A percentile compares a stretch with the other conserved stretches of the same genome.
These are phyloP conservation scores for Odocoileus hemionus DNA, from an alignment of 2,113 vertebrate genomes.

Conservation along the genomic window DNA sequence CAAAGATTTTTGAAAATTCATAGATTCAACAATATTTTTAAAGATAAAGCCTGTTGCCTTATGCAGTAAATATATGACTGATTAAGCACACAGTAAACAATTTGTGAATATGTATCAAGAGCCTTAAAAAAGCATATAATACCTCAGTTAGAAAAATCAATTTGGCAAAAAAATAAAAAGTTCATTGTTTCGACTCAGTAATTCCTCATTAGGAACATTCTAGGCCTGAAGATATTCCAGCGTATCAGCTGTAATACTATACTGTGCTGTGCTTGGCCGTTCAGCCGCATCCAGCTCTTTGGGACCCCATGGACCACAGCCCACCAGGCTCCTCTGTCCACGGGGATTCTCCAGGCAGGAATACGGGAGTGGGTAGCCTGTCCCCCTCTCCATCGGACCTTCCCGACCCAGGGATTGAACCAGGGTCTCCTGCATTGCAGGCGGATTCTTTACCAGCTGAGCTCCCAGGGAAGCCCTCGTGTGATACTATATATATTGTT, in stretches of 20 bases:
- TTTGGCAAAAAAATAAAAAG: neutral
- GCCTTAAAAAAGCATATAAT: neutral
- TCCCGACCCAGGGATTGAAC: neutral
- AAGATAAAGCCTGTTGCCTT: neutral
- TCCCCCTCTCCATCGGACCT: neutral
- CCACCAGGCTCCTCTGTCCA: neutral
- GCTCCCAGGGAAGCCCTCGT: neutral
- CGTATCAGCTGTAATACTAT: neutral
- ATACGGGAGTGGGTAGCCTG: neutral
- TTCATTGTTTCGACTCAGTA: neutral
- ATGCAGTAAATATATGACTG: neutral
- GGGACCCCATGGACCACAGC: fast-evolving
- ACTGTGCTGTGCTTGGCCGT: fast-evolving
- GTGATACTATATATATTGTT: neutral
- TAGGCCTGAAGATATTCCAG: neutral
- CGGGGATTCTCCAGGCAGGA: neutral
- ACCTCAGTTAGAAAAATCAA: neutral
- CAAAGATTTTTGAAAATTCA: neutral
- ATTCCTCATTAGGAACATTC: neutral
- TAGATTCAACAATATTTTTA: neutral
- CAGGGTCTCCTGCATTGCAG: neutral
- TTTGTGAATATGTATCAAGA: neutral
- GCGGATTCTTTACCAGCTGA: neutral
- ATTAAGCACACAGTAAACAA: neutral
- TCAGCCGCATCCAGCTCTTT: neutral